Percentiles rank a stretch among this genome's conserved stretches.
These are phyloP conservation scores for Stegophylla sp. DNA, from an alignment of 2,888 invertebrate genomes.

Conservation along the genomic window DNA sequence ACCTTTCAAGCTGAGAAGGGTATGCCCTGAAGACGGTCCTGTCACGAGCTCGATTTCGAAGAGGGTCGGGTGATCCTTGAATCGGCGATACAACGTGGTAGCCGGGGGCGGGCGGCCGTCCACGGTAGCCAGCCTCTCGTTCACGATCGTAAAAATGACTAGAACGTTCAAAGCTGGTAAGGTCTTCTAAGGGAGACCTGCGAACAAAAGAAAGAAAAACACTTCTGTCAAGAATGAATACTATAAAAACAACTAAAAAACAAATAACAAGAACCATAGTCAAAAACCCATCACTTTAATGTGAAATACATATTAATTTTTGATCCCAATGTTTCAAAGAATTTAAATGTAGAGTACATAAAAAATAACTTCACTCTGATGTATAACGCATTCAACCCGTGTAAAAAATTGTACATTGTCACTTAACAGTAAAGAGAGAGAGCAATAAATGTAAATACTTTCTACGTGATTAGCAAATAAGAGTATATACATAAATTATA, in stretches of 20 bases:
- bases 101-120: constrained; percentile 63
- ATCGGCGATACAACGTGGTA: constrained; percentile 62
- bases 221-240: not conserved
- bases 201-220: constrained; percentile 56
- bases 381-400: too few relatives aligned
- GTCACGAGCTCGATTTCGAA: constrained; percentile 66
- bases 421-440: too few relatives aligned
- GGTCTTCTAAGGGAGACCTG: constrained; percentile 69
- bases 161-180: constrained; percentile 67
- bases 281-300: too few relatives aligned
- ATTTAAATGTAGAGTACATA: too few relatives aligned
- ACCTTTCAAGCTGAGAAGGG: constrained; percentile 45
- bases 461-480: too few relatives aligned
- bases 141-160: constrained; percentile 68
- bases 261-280: not conserved
- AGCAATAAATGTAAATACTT: too few relatives aligned
- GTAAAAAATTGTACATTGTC: too few relatives aligned
- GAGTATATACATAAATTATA: too few relatives aligned
- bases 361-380: too few relatives aligned
- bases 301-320: too few relatives aligned
- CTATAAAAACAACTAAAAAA: not conserved
- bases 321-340: too few relatives aligned
- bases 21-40: constrained; percentile 63
- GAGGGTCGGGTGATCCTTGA: constrained; percentile 63
- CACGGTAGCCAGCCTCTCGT: constrained; percentile 63